Evolutionary conservation across 2,113 vertebrate genomes (phyloP).

Genomic region (Halichoerus grypus): DNA sequence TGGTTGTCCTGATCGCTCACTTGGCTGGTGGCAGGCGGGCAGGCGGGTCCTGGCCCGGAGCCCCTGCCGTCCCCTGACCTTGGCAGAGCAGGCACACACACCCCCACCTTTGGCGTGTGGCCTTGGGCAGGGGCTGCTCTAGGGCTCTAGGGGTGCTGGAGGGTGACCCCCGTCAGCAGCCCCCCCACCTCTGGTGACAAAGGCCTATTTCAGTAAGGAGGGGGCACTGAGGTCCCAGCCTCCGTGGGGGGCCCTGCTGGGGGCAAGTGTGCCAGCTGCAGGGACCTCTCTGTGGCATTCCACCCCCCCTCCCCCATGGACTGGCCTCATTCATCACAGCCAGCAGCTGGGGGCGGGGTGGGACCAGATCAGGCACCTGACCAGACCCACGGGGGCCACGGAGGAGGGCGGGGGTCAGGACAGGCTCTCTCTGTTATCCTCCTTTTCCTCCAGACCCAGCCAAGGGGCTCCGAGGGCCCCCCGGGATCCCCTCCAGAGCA

Average conservation of each 20-base stretch:
- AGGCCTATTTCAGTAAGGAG: not conserved
- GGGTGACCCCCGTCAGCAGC: not conserved
- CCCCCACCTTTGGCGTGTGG: not conserved
- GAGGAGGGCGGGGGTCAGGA: rapidly evolving
- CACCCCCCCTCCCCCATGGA: not conserved
- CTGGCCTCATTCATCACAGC: not conserved
- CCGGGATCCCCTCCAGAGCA: not conserved
- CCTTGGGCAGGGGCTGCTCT: not conserved
- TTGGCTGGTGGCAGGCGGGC: rapidly evolving
- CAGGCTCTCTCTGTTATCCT: rapidly evolving
- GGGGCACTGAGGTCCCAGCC: not conserved
- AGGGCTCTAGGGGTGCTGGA: not conserved
- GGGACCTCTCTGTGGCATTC: not conserved
- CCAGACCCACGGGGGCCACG: too few species aligned
- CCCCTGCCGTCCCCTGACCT: rapidly evolving
- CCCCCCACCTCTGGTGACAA: not conserved
- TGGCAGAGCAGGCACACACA: not conserved
- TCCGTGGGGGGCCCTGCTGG: not conserved
- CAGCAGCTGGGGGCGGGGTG: not conserved
- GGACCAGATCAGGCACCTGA: rapidly evolving
- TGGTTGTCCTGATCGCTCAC: rapidly evolving
- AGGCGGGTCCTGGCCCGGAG: not conserved
- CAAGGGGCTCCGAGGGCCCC: not conserved
- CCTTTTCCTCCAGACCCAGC: not conserved
- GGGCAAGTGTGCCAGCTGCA: rapidly evolving